A percentile compares a stretch with the other conserved stretches of the same genome.
Conservation (phyloP, 2,113 vertebrate genomes). For the Syngnathus typhle region DNA sequence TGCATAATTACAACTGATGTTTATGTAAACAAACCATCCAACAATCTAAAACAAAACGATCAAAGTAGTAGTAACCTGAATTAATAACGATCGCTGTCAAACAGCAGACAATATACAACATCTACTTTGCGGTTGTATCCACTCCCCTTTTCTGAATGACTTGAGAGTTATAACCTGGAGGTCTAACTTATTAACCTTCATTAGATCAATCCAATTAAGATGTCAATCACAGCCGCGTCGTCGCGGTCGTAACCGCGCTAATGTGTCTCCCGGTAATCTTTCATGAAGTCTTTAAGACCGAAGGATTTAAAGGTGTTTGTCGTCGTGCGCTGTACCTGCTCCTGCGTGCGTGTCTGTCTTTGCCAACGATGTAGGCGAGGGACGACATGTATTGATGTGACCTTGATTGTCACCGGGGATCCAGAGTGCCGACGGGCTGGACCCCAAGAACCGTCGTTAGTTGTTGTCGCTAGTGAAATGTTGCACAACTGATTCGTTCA, state of each 20-base stretch:
- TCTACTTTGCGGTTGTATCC: background rate
- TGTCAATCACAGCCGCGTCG: slow-evolving; percentile 15
- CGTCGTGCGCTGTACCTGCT: background rate
- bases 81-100: background rate
- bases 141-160: background rate
- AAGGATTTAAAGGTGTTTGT: background rate
- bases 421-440: background rate
- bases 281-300: background rate
- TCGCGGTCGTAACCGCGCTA: slow-evolving; percentile 31
- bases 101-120: background rate
- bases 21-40: too few relatives aligned
- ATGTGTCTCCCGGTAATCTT: slow-evolving; percentile 22
- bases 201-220: slow-evolving; percentile 30
- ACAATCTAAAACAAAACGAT: too few relatives aligned
- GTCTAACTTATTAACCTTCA: slow-evolving; percentile 21
- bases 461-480: too few relatives aligned
- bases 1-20: too few relatives aligned
- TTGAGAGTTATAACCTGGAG: slow-evolving; percentile 13
- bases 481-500: too few relatives aligned
- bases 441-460: too few relatives aligned
- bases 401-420: background rate
- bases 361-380: too few relatives aligned
- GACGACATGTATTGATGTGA: background rate
- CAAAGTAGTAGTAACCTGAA: background rate
- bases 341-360: too few relatives aligned